Base-by-base conservation (phyloP, 1,140 invertebrate species). In the Macrocentrus cingulum region DNA sequence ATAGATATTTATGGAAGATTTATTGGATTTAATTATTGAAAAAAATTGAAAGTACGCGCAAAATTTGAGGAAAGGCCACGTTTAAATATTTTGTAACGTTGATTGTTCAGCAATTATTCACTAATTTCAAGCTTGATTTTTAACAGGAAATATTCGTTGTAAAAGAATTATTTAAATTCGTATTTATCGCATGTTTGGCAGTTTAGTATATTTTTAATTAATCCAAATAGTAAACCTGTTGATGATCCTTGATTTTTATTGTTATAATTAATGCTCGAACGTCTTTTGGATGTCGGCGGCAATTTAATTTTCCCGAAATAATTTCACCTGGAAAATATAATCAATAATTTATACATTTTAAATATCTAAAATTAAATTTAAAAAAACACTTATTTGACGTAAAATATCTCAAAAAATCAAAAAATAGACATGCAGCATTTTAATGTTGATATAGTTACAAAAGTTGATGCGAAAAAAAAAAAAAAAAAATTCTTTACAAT, bases 251-350 rank as follows among this genome's bases (percentile, higher is more conserved):
- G 50, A 81, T 72, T 11, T 76, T 67, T 37, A 86, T 82, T 8
- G 77, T 80, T 9, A 86, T 71, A 22, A 80, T 79, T 4, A 89
- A 71, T 9, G 84, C 84, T 50, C 87, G 74, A 1, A 82, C 71
- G 63, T 87, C 84, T 61, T 82, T 83, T 13, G 76, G 69, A 61
- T 85, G 83, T 46, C 87, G 81, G 20, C 74, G 76, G 60, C 88
- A 90, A 22, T 78, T 80, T 16, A 92, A 80, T 57, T 80, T 85
- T 16, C 89, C 88, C 20, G 74, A 72, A 16, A 92, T 68, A 6
- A 82, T 60, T 65, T 85, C 81, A 63, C 83, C 85, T 87, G 67
- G 32, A 73, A 79, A 63, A 42, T 63, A 23, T 46, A 23, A 48
- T 56, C 37, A 62, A 56, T 13, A 13, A 37, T 34, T 39, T 23